These are phyloP conservation scores for Vanessa tameamea DNA, from an alignment of 1,140 invertebrate genomes.

Conservation along the genomic window DNA sequence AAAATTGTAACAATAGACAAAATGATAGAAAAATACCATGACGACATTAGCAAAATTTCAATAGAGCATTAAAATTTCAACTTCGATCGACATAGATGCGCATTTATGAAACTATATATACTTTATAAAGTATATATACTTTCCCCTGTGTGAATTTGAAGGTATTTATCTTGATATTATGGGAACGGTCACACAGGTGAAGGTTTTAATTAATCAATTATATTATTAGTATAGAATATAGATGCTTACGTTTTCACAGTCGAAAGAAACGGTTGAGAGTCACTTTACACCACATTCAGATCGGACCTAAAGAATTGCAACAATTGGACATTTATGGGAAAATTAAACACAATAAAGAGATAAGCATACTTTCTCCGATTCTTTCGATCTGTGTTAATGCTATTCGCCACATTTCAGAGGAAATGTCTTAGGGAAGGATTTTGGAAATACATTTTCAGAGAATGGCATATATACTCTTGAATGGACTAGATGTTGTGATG, in stretches of 20 bases:
- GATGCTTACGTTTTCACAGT: too few relatives aligned
- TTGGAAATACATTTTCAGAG: background rate
- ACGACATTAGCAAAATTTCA: background rate
- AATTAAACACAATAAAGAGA: background rate
- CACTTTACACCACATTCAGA: too few relatives aligned
- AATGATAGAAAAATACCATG: background rate
- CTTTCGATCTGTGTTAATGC: background rate
- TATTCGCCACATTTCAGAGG: background rate
- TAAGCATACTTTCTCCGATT: background rate
- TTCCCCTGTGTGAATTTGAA: background rate
- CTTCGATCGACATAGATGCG: conserved; percentile 3
- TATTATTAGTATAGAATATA: too few relatives aligned
- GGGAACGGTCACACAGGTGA: background rate
- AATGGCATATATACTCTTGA: background rate
- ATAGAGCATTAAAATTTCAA: background rate
- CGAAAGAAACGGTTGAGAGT: too few relatives aligned
- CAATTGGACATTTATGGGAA: background rate
- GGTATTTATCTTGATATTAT: too few relatives aligned
- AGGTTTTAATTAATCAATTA: background rate
- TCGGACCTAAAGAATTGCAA: too few relatives aligned
- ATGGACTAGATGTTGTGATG: too few relatives aligned
- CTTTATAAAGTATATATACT: background rate
- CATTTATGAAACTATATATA: background rate
- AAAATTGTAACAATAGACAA: background rate
- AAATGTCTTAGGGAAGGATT: too few relatives aligned